Base-by-base conservation (phyloP, 53 echinoderm and acorn worm genomes). In the Henricia sp. region DNA sequence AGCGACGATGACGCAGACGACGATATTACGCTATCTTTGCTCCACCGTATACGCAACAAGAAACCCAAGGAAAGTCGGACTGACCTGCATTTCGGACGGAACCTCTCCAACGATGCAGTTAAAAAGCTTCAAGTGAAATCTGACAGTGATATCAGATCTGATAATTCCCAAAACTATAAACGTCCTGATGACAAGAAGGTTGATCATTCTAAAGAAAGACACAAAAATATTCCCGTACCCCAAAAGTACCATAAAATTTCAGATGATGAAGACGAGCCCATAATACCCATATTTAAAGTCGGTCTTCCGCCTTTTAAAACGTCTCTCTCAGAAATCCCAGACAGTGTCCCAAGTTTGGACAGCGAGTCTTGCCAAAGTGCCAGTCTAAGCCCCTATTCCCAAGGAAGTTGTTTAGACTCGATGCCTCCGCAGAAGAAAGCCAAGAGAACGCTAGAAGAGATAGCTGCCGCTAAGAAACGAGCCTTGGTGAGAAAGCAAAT, bases 401-500 rank as follows among this genome's bases (percentile, higher is more conserved):
- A 40, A 23, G 64, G 34, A 12, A 72, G 72, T 27, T 52, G 52
- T 20, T 52, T 6, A 9, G 76, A 76, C 50, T 25, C 44, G 17
- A 21, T 27, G 20, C 66, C 63, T 35, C 20, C 39, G n/a, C 73
- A 34, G 26, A 88, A 88, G 82, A 88, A 88, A 70, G 64, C 83
- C 13, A 89, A 70, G 40, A 84, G 96, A 54, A 77, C 91, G 17
- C 90, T 91, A 12, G 93, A 93, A 41, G 93, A 96, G 56, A 93
- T 96, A 52, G 71, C 84, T 24, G 82, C 53, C 24, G 56, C 86
- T 27, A 96, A 91, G 83, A 37, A 58, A 25, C 68, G 76, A 52
- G 93, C 96, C 19, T 20, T 93, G 89, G 96, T 96, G 76, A 83
- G 83, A 71, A 27, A 20, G 30, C 17, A 50, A 51, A 43, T 21